Percentiles rank a stretch among this genome's conserved stretches.
These are phyloP conservation scores for Therioaphis trifolii DNA, from an alignment of 2,888 invertebrate species.

Conservation along the genomic window DNA sequence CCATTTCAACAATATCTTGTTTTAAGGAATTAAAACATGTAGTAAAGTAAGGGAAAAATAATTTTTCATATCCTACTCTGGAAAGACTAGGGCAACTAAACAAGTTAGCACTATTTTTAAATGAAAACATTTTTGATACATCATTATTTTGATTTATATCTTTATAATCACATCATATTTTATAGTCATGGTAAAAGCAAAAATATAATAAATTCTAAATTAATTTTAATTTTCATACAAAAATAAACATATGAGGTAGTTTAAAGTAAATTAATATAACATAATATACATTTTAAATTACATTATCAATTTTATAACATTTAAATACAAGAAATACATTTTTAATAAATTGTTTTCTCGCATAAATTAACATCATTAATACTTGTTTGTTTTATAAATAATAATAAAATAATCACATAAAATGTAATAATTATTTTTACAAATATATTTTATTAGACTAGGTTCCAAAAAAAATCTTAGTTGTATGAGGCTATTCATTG, in stretches of 20 bases:
- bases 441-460: not conserved
- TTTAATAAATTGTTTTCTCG: conserved; percentile 2
- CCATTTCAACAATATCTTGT: no score
- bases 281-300: conserved; percentile 20
- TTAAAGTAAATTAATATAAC: conserved; percentile 41
- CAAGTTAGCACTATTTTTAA: not conserved
- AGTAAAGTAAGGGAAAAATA: no score
- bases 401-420: no score
- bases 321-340: conserved; percentile 31
- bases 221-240: conserved; percentile 42
- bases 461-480: not conserved
- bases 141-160: conserved; percentile 10
- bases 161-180: conserved; percentile 47
- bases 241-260: conserved; percentile 54
- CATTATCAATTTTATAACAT: conserved; percentile 34
- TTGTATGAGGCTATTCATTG: not conserved
- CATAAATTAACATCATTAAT: not conserved
- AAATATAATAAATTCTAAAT: not conserved
- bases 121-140: not conserved
- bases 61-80: no score
- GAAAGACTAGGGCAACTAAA: no score
- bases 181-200: not conserved
- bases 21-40: no score
- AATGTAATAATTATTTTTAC: no score
- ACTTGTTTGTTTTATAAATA: not conserved